Evolutionary conservation across 2,113 vertebrate genomes (phyloP).

Genomic region (Ceyx cyanopectus): DNA sequence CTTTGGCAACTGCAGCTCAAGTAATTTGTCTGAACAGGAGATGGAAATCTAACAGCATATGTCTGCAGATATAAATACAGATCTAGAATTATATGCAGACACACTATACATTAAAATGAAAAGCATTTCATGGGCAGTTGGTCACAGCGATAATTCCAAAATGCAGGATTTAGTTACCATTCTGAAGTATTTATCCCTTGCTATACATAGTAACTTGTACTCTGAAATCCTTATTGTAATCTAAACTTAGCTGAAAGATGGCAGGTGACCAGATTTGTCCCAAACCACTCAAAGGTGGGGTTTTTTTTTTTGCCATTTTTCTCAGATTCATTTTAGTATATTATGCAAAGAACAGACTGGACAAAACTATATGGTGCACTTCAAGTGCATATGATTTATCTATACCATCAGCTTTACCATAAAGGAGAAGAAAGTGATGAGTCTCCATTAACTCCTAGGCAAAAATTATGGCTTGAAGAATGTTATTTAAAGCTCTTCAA

Average conservation of each 20-base stretch:
- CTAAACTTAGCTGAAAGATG: conserved; percentile 21
- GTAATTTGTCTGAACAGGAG: conserved; percentile 71
- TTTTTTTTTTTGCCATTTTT: background rate
- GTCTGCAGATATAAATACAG: conserved; percentile 69
- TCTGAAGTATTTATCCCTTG: conserved; percentile 15
- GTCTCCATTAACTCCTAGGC: background rate
- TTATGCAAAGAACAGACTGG: background rate
- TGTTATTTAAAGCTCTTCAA: background rate
- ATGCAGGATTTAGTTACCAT: conserved; percentile 52
- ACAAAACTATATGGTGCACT: background rate
- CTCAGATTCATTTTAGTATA: background rate
- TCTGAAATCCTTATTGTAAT: conserved; percentile 22
- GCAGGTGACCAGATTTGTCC: background rate
- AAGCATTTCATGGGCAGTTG: conserved; percentile 66
- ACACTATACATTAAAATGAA: conserved; percentile 67
- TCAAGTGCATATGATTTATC: background rate
- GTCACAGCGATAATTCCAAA: conserved; percentile 53
- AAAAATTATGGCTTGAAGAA: background rate
- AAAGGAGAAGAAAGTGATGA: background rate
- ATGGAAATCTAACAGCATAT: conserved; percentile 69
- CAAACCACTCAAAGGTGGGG: background rate
- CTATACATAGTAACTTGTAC: conserved; percentile 18
- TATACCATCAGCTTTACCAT: background rate
- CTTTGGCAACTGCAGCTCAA: conserved; percentile 74
- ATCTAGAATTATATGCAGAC: conserved; percentile 65